Evolutionary conservation across 2,797 vertebrate species (phyloP).

Genomic region (Acipenser ruthenus): DNA sequence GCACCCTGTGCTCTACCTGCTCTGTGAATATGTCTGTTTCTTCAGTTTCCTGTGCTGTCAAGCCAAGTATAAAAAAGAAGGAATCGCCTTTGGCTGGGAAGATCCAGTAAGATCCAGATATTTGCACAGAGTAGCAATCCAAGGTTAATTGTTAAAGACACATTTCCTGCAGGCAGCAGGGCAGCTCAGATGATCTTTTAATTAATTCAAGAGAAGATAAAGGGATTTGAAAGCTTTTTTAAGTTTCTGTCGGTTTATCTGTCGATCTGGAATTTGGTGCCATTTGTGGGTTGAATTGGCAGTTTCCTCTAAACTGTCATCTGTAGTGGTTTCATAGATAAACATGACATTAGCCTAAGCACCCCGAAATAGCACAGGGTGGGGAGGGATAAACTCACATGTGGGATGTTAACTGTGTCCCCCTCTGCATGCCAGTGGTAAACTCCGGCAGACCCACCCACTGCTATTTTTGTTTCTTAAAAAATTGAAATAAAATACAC

Average conservation of each 20-base stretch:
- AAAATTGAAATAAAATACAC: neutral
- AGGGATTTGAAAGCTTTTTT: too few species aligned
- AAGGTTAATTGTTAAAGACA: too few species aligned
- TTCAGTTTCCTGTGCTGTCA: too few species aligned
- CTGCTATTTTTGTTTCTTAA: slow-evolving; percentile 52
- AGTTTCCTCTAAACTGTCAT: slow-evolving; percentile 15
- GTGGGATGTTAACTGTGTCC: slow-evolving; percentile 51
- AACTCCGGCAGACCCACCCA: slow-evolving; percentile 61
- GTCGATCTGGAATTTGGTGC: slow-evolving; percentile 15
- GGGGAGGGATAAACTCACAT: slow-evolving; percentile 50
- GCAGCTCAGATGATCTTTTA: too few species aligned
- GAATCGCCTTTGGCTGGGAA: too few species aligned
- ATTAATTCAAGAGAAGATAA: too few species aligned
- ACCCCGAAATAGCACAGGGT: slow-evolving; percentile 52
- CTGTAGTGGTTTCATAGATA: slow-evolving; percentile 45
- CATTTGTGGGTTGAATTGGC: slow-evolving; percentile 2
- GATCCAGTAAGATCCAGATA: too few species aligned
- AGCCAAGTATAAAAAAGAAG: too few species aligned
- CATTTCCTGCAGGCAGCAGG: too few species aligned
- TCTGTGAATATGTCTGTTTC: too few species aligned
- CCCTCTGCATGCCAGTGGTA: slow-evolving; percentile 68
- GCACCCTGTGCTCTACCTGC: too few species aligned
- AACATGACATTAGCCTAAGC: slow-evolving; percentile 42
- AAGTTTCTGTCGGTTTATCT: slow-evolving; percentile 27
- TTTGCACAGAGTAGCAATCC: too few species aligned